These are phyloP conservation scores for Lepidurus packardi DNA, from an alignment of 1,140 invertebrate genomes.

Conservation along the genomic window DNA sequence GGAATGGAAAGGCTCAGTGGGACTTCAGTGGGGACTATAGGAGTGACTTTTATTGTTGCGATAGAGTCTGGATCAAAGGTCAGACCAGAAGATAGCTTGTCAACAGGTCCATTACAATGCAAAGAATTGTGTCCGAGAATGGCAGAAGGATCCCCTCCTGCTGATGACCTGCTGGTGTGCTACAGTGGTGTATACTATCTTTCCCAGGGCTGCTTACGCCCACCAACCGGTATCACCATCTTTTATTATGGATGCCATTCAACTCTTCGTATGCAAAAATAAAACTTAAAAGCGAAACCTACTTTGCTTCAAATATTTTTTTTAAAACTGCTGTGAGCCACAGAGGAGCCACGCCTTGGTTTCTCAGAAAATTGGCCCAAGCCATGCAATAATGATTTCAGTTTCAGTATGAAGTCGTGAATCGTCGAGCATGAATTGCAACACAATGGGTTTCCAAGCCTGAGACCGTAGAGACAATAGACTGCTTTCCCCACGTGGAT, in stretches of 20 bases:
- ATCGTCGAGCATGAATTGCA: background rate
- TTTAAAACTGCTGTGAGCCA: background rate
- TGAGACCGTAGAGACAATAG: background rate
- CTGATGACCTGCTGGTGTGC: conserved; percentile 1
- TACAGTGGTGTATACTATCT: conserved; percentile 10
- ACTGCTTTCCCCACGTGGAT: background rate
- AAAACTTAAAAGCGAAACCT: background rate
- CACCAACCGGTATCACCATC: conserved; percentile 2
- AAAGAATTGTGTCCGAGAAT: conserved; percentile 11
- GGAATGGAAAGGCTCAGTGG: background rate
- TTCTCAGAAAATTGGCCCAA: conserved; percentile 9
- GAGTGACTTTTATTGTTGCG: background rate
- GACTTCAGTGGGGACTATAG: background rate
- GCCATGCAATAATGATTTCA: background rate
- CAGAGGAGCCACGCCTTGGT: background rate
- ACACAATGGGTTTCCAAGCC: background rate
- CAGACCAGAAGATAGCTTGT: conserved; percentile 14
- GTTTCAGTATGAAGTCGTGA: background rate
- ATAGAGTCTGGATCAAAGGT: background rate
- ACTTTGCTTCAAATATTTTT: background rate
- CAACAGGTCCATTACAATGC: conserved; percentile 21
- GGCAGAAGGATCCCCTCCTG: conserved; percentile 7
- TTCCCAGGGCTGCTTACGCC: conserved; percentile 3
- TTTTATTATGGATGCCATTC: conserved; percentile 13
- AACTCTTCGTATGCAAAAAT: background rate